These are phyloP conservation scores for Hirtodrosophila histrioides DNA, from an alignment of 2,888 invertebrate species.

Conservation along the genomic window DNA sequence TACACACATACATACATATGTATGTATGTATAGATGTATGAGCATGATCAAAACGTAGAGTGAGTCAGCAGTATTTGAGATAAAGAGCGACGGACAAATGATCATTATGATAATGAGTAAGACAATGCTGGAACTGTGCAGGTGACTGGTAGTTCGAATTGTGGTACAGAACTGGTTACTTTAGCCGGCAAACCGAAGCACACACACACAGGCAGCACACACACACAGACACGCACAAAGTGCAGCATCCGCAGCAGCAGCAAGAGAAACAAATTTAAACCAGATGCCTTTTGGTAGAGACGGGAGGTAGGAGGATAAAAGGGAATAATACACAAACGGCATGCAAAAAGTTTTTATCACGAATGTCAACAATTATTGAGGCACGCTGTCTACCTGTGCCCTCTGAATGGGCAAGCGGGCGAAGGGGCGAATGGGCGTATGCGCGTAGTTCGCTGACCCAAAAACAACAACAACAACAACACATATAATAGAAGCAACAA, in stretches of 20 bases:
- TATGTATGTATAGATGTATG: too few species aligned
- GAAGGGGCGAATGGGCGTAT: conserved; percentile 24
- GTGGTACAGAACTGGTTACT: conserved; percentile 40
- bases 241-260: conserved; percentile 1
- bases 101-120: conserved; percentile 49
- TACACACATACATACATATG: too few species aligned
- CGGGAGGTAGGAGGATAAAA: not conserved
- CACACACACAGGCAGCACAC: conserved; percentile 1
- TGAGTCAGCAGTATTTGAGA: conserved; percentile 42
- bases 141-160: not conserved
- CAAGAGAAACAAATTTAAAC: conserved; percentile 21
- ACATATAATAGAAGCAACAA: not conserved
- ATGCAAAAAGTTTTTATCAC: conserved; percentile 15
- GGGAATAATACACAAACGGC: not conserved
- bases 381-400: not conserved
- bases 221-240: not conserved
- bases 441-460: conserved; percentile 47
- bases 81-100: conserved; percentile 24
- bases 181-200: conserved; percentile 32
- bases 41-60: not conserved
- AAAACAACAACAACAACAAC: conserved; percentile 13
- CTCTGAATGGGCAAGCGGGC: not conserved
- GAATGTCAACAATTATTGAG: conserved; percentile 35
- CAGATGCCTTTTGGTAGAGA: conserved; percentile 2
- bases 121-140: conserved; percentile 5